Evolutionary conservation across 1,140 invertebrate genomes (phyloP).

Genomic region (Ostrea denselamellosa): DNA sequence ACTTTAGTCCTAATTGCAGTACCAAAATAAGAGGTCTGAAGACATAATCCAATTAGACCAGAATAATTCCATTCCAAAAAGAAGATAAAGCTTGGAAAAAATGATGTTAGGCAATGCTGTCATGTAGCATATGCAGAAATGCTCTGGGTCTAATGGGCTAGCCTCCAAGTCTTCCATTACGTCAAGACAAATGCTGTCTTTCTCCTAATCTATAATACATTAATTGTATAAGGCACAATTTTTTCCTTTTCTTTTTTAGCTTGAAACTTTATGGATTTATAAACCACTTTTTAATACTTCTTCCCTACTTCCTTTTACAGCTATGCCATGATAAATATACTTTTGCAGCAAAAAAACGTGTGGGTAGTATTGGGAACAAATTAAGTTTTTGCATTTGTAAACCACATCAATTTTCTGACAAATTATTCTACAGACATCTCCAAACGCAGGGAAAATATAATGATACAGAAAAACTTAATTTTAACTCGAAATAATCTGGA

Average conservation of each 20-base stretch:
- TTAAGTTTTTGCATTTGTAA: background rate
- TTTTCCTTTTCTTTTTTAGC: background rate
- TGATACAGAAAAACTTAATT: background rate
- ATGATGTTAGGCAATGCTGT: background rate
- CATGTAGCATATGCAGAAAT: background rate
- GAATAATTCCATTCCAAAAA: background rate
- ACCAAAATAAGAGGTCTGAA: background rate
- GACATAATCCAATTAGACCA: background rate
- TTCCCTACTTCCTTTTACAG: background rate
- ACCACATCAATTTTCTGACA: background rate
- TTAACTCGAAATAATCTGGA: background rate
- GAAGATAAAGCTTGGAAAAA: background rate
- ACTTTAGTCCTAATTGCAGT: background rate
- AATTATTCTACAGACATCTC: background rate
- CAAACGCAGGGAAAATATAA: background rate
- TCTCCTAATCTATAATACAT: background rate
- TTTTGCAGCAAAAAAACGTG: background rate
- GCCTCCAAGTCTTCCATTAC: background rate
- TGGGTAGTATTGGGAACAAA: background rate
- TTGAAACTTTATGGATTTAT: background rate
- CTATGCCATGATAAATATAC: background rate
- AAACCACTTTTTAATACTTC: background rate
- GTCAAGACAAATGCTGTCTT: background rate
- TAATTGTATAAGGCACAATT: background rate
- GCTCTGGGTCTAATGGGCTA: background rate